Base-by-base conservation (phyloP, 2,797 vertebrate species). In the Myripristis jacobus region DNA sequence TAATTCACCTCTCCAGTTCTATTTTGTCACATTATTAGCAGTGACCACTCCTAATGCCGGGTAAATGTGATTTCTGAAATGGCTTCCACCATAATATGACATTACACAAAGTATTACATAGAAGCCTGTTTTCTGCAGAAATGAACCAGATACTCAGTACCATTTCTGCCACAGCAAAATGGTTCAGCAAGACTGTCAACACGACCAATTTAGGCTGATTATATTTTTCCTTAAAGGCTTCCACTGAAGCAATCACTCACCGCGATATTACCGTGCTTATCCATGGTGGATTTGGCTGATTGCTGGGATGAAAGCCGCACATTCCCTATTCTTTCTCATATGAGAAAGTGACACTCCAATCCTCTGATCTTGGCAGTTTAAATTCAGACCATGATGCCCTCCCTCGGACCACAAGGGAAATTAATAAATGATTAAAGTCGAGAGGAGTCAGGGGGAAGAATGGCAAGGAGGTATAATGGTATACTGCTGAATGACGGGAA, bases 351-450 rank as follows among this genome's bases (percentile, higher is more conserved):
- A 86, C 89, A 89, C 80, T 80, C 81, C 63, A 66, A 80, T 85
- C 73, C 80, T 92, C 90, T 92, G 90, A 92, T 93, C 88, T 87
- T 82, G 73, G 82, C 86, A 81, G 83, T 92, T 93, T 85, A 90
- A 81, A 92, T 93, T 92, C 91, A 81, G 81, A 82, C 86, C 86
- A 84, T 86, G 89, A 88, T 82, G 87, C 81, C 59, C 79, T 77
- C 70, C 58, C 86, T 80, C 74, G 82, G 85, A 90, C 91, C 92
- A 91, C 92, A 82, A 81, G 90, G 90, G 91, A 89, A 91, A 93
- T 93, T 89, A 92, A 94, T 93, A 93, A 91, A 93, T 91, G 89
- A 94, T 93, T 93, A 92, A 93, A 91, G 87, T 86, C 77, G 85
- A 83, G 78, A 53, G 73, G 85, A 88, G 90, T 88, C 89, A 69